phyloP scores from a whole-genome alignment of 2,888 invertebrate genomes.

The Pogonocherus hispidulus region DNA sequence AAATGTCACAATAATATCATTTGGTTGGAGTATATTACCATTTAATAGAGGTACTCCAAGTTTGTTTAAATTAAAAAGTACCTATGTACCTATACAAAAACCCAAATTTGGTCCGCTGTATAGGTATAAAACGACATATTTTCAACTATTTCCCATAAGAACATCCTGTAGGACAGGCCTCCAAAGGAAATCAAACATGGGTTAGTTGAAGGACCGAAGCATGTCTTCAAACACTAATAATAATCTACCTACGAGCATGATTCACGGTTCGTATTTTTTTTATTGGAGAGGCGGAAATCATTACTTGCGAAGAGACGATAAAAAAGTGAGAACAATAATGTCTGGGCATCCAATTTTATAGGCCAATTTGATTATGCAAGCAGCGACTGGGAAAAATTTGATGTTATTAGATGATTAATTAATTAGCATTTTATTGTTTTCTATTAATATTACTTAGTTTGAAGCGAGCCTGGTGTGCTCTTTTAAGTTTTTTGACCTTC shows the following conservation, averaged over 20 bases:
- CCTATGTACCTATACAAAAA: no score
- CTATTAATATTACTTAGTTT: constrained; percentile 2
- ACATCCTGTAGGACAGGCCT: constrained; percentile 33
- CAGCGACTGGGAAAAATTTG: neutral
- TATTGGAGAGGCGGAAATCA: constrained; percentile 29
- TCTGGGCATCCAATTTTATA: neutral
- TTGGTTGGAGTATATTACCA: no score
- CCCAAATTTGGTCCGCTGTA: no score
- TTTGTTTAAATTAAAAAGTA: no score
- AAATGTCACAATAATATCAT: no score
- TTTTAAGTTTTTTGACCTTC: neutral
- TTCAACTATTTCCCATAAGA: constrained; percentile 34
- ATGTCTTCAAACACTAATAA: neutral
- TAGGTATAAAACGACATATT: constrained; percentile 34
- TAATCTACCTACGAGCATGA: neutral
- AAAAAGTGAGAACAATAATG: constrained; percentile 26
- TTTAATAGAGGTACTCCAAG: no score
- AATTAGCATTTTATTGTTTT: constrained; percentile 17
- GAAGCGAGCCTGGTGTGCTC: neutral
- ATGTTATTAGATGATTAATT: constrained; percentile 14
- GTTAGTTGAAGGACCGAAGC: neutral
- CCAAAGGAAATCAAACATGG: constrained; percentile 29
- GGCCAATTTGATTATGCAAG: constrained; percentile 17
- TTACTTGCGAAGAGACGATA: constrained; percentile 16
- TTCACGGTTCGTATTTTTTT: constrained; percentile 22